A percentile compares a stretch with the other conserved stretches of the same genome.
Conservation (phyloP, 1,140 invertebrate species). For the Aplysia californica region DNA sequence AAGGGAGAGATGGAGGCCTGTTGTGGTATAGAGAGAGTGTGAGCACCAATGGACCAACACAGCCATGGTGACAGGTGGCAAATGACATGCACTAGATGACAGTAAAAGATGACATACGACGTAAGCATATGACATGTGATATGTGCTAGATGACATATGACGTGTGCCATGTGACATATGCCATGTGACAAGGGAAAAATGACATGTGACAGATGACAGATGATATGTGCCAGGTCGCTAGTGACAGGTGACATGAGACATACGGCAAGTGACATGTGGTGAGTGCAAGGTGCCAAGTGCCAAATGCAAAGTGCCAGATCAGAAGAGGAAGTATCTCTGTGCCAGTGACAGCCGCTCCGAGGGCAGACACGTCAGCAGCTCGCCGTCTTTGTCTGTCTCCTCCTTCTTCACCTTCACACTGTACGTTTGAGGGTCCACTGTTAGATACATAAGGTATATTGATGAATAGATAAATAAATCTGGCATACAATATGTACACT, state of each 20-base stretch:
- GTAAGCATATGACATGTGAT: too few relatives aligned
- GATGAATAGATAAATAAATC: too few relatives aligned
- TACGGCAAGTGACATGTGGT: neutral
- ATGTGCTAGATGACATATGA: too few relatives aligned
- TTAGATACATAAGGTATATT: constrained; percentile 11
- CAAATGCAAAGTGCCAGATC: neutral
- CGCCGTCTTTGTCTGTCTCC: constrained; percentile 37
- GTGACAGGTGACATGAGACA: neutral
- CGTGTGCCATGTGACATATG: too few relatives aligned
- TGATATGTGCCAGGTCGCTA: neutral
- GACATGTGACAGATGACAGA: neutral
- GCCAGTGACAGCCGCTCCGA: constrained; percentile 50
- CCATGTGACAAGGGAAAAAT: too few relatives aligned
- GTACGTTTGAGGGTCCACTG: constrained; percentile 64
- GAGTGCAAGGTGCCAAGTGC: neutral
- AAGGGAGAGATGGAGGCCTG: too few relatives aligned
- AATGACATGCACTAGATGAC: too few relatives aligned
- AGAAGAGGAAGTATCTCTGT: constrained; percentile 60
- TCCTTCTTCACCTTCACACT: constrained; percentile 42
- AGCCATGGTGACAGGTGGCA: too few relatives aligned
- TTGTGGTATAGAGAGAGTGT: too few relatives aligned
- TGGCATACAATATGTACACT: too few relatives aligned
- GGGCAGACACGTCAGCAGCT: constrained; percentile 53
- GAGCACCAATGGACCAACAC: too few relatives aligned
- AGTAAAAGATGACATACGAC: too few relatives aligned